Conservation (phyloP, 2,113 vertebrate genomes). For the Seriola dumerili region DNA sequence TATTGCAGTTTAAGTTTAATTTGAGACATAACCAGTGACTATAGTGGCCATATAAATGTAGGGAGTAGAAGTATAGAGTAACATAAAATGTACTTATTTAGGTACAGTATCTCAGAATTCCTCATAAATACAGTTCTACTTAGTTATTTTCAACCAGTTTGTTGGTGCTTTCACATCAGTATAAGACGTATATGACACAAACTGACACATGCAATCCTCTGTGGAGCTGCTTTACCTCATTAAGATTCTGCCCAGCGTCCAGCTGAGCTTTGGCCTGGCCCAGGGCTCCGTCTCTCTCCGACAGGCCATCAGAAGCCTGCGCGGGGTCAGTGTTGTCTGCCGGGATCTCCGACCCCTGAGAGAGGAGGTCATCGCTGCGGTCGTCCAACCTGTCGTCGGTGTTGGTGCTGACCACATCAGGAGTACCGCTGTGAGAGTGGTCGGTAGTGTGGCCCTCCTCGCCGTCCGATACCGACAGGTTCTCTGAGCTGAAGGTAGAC, state of each 20-base stretch:
- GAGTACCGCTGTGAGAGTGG: slow-evolving; percentile 92
- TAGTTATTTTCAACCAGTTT: background rate
- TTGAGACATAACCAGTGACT: background rate
- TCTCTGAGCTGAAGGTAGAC: slow-evolving; percentile 95
- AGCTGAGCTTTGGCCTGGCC: slow-evolving; percentile 85
- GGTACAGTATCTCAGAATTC: no score
- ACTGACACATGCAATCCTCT: slow-evolving; percentile 33
- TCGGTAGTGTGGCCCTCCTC: slow-evolving; percentile 94
- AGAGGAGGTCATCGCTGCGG: slow-evolving; percentile 90
- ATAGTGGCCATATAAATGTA: background rate
- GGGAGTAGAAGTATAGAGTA: background rate
- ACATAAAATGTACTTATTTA: background rate
- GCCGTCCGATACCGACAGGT: slow-evolving; percentile 91
- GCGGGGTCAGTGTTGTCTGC: slow-evolving; percentile 88
- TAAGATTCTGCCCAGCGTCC: slow-evolving; percentile 84
- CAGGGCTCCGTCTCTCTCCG: slow-evolving; percentile 84
- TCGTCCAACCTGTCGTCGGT: slow-evolving; percentile 92
- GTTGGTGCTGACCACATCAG: slow-evolving; percentile 93
- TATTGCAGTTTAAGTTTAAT: no score
- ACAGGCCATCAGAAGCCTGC: slow-evolving; percentile 85
- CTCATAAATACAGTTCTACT: background rate
- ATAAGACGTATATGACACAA: slow-evolving; percentile 1
- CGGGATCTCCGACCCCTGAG: slow-evolving; percentile 92
- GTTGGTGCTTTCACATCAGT: background rate
- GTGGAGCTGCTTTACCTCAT: slow-evolving; percentile 78